These are phyloP conservation scores for Hormaphis cornu DNA, from an alignment of 1,140 invertebrate species.

Conservation along the genomic window DNA sequence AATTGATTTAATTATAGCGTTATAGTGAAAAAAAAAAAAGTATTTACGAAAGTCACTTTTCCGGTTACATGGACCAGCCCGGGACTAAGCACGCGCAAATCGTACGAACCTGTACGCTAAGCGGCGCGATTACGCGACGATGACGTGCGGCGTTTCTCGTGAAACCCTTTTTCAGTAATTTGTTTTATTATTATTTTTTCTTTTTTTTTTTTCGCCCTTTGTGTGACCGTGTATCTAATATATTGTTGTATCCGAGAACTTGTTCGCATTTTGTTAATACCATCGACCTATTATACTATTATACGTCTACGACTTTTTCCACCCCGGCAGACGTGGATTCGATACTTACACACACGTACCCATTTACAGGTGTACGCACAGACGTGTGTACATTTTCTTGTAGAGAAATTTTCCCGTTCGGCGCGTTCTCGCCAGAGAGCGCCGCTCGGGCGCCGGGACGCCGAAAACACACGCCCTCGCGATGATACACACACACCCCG, in stretches of 20 bases:
- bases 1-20: no score
- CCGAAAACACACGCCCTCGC: constrained; percentile 28
- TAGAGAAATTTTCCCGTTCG: neutral
- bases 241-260: neutral
- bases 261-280: neutral
- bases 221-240: no score
- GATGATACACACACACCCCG: neutral
- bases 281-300: neutral
- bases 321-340: neutral
- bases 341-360: no score
- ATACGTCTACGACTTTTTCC: neutral
- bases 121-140: no score
- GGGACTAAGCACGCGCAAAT: no score
- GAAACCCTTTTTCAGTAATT: no score
- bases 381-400: neutral
- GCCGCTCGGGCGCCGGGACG: constrained; percentile 24
- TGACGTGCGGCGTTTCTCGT: no score
- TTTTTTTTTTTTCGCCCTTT: neutral
- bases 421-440: constrained; percentile 6
- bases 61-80: no score
- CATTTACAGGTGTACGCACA: no score
- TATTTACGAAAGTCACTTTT: no score
- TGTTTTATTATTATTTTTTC: neutral
- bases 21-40: no score
- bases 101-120: no score